Evolutionary conservation across 1,140 invertebrate genomes (phyloP), one percentile per base, ranked within the genome.

Genomic region (Dendrolimus kikuchii): DNA sequence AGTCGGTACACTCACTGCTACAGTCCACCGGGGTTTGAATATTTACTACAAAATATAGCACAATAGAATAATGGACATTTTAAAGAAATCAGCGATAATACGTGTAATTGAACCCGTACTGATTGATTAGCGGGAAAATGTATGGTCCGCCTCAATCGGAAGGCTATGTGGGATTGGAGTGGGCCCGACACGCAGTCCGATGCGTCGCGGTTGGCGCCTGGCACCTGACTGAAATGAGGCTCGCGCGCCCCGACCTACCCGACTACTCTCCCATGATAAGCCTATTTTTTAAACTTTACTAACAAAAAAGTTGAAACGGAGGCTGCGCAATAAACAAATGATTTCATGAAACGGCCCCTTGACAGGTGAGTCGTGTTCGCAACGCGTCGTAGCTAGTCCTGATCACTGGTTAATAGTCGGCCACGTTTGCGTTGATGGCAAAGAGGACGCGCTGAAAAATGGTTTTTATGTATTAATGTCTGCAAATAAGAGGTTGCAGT

Each of bases 181-280:
- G 48, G 52, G 48, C 55, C 59, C 64, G 56, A 50, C 48, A 52
- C 43, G 58, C 59, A 23, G 23, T 38, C 60, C 67, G 60, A 68
- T 82, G 79, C 67, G 74, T 68, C 66, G 71, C 74, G 76, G 54
- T 70, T 74, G 82, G 77, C 79, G 81, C 69, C 64, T 66, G 76
- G 66, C 79, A 82, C 79, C 81, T 82, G 82, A 84, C 81, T 84
- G 76, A 77, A 74, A 69, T 59, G 61, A 81, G 74, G 73, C 71
- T 77, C 71, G 71, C 77, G 76, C 79, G 77, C 73, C 79, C 72
- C 83, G 81, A 86, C 79, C 81, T 86, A 86, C 77, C 81, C 81
- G 66, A 86, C 79, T 66, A 53, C 54, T 73, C 63, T 70, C 71
- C 68, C 71, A 74, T 70, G 63, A 70, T 66, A 77, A 75, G 67